These are phyloP conservation scores for Zoanthus solanderi DNA, from an alignment of 92 coral and sea anemone genomes.

Conservation along the genomic window DNA sequence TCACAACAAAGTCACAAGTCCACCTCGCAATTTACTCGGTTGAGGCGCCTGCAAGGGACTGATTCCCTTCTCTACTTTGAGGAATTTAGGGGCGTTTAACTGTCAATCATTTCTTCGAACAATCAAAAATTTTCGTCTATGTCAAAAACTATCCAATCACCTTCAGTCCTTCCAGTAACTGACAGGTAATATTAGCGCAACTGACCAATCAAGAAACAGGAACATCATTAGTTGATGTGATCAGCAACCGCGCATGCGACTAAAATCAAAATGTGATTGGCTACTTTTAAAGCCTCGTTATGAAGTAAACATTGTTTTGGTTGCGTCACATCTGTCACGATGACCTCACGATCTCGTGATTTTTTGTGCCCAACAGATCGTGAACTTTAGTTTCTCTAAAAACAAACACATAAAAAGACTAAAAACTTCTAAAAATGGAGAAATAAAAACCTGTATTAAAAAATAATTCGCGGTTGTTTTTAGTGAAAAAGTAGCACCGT, in stretches of 20 bases:
- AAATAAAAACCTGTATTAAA: too few species aligned
- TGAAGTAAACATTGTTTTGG: too few species aligned
- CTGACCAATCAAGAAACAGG: slow-evolving; percentile 61
- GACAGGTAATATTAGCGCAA: slow-evolving; percentile 34
- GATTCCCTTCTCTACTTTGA: background rate
- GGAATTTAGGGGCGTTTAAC: slow-evolving; percentile 5
- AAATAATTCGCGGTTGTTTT: too few species aligned
- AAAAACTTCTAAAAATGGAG: too few species aligned
- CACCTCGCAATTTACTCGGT: slow-evolving; percentile 20
- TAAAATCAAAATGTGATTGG: background rate
- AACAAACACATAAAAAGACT: too few species aligned
- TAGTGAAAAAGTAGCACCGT: too few species aligned
- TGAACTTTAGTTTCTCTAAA: too few species aligned
- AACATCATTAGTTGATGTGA: background rate
- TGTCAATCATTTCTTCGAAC: background rate
- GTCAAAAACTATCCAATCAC: slow-evolving; percentile 1
- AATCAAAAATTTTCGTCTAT: background rate
- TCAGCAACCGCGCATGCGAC: background rate
- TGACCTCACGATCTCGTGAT: too few species aligned
- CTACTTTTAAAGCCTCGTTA: too few species aligned
- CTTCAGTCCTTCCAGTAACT: slow-evolving; percentile 43
- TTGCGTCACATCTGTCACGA: too few species aligned
- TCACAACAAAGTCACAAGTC: slow-evolving; percentile 38
- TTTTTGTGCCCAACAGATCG: too few species aligned
- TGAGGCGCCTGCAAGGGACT: slow-evolving; percentile 37